These are phyloP conservation scores for Lutjanus campechanus DNA, from an alignment of 2,797 vertebrate genomes.

Conservation along the genomic window DNA sequence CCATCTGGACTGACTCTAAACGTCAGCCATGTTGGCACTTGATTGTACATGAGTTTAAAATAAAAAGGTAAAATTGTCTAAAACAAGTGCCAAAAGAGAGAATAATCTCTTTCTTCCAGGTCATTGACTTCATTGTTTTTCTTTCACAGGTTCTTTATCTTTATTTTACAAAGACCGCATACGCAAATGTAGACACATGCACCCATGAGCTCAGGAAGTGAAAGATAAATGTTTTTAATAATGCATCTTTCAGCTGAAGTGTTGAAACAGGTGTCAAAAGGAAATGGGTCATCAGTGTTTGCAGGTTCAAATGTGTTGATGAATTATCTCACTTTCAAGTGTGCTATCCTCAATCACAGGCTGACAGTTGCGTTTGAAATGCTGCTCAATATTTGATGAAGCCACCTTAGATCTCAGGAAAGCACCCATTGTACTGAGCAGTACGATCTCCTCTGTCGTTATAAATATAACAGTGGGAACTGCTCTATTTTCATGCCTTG, in stretches of 20 bases:
- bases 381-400: constrained; percentile 73
- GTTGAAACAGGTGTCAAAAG: constrained; percentile 63
- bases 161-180: constrained; percentile 7
- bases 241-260: constrained; percentile 60
- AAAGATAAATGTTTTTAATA: constrained; percentile 62
- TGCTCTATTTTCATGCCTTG: constrained; percentile 10
- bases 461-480: constrained; percentile 23
- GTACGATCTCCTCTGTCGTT: constrained; percentile 31
- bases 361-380: constrained; percentile 60
- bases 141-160: neutral
- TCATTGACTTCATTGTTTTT: constrained; percentile 3
- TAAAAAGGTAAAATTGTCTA: neutral
- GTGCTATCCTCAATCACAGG: constrained; percentile 62
- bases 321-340: constrained; percentile 69
- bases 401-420: constrained; percentile 59
- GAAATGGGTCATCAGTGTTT: constrained; percentile 64
- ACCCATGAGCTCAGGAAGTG: constrained; percentile 31
- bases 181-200: neutral
- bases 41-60: neutral
- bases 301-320: constrained; percentile 65
- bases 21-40: constrained; percentile 1
- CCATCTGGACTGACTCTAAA: too few relatives aligned
- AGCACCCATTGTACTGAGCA: constrained; percentile 53
- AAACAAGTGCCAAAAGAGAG: constrained; percentile 8
- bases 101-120: constrained; percentile 13